A percentile compares a stretch with the other conserved stretches of the same genome.
Conservation (phyloP, 2,113 vertebrate genomes). For the Microcebus ravelobensis region DNA sequence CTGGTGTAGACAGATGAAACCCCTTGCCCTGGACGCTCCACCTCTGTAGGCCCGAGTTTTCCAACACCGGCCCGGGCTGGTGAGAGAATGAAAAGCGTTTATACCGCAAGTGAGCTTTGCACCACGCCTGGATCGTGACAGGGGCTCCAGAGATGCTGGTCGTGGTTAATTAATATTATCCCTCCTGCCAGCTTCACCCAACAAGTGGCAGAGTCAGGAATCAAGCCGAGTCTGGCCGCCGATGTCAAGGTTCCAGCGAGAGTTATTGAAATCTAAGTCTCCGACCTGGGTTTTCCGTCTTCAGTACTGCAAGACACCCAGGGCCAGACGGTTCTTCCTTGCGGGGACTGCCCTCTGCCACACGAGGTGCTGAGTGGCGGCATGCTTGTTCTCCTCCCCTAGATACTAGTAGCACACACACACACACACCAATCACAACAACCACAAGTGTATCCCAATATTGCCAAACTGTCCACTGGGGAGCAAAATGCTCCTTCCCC, state of each 20-base stretch:
- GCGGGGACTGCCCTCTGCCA: neutral
- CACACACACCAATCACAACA: neutral
- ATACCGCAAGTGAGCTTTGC: neutral
- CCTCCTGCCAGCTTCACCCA: neutral
- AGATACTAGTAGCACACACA: too few species aligned
- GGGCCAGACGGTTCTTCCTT: too few species aligned
- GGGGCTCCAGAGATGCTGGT: neutral
- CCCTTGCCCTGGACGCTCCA: neutral
- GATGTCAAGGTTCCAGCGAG: neutral
- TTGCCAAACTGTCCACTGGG: neutral
- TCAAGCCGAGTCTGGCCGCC: neutral
- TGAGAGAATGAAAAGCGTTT: neutral
- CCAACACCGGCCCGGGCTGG: neutral
- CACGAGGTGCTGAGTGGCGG: neutral
- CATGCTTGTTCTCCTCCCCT: neutral
- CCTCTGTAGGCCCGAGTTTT: neutral
- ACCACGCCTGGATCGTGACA: rapidly evolving
- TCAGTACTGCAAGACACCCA: neutral
- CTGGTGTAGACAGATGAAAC: neutral
- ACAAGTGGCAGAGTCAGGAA: neutral
- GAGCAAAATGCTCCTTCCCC: neutral
- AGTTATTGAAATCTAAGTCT: neutral
- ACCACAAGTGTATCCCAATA: neutral
- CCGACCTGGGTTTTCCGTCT: neutral
- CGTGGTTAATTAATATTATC: neutral